These are phyloP conservation scores for Apantesis nais DNA, from an alignment of 2,888 invertebrate species.

Conservation along the genomic window DNA sequence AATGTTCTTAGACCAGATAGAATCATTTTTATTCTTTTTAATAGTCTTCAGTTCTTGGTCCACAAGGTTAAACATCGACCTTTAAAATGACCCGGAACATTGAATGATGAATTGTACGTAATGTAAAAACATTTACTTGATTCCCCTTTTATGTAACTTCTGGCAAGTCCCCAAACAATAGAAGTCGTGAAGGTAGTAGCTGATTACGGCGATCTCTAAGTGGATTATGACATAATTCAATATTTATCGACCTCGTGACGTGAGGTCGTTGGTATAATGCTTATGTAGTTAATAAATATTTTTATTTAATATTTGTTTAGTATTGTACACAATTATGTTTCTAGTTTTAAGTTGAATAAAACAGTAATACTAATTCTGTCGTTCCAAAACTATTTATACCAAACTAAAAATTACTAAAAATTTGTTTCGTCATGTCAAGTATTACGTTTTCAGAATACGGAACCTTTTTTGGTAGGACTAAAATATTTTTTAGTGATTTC, in stretches of 20 bases:
- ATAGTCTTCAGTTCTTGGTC: neutral
- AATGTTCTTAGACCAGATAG: too few species aligned
- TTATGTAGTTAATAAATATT: neutral
- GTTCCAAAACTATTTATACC: too few species aligned
- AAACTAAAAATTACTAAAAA: too few species aligned
- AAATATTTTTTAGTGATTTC: too few species aligned
- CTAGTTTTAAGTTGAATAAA: neutral
- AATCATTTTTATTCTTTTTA: neutral
- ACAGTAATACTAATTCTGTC: too few species aligned
- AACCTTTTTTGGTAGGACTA: too few species aligned
- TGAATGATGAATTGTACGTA: neutral
- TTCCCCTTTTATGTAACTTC: neutral
- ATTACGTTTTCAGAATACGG: too few species aligned
- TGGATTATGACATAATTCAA: constrained; percentile 19
- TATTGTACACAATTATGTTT: neutral
- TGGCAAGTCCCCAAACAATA: neutral
- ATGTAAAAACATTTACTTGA: constrained; percentile 3
- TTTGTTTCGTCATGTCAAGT: too few species aligned
- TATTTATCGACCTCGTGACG: constrained; percentile 22
- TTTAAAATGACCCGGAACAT: constrained; percentile 8
- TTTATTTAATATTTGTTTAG: neutral
- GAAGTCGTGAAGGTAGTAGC: constrained; percentile 1
- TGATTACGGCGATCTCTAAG: constrained; percentile 12
- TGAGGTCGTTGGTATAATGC: constrained; percentile 5
- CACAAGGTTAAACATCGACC: constrained; percentile 1